phyloP scores from a whole-genome alignment of 1,140 invertebrate species.

The Meloidogyne hapla region DNA sequence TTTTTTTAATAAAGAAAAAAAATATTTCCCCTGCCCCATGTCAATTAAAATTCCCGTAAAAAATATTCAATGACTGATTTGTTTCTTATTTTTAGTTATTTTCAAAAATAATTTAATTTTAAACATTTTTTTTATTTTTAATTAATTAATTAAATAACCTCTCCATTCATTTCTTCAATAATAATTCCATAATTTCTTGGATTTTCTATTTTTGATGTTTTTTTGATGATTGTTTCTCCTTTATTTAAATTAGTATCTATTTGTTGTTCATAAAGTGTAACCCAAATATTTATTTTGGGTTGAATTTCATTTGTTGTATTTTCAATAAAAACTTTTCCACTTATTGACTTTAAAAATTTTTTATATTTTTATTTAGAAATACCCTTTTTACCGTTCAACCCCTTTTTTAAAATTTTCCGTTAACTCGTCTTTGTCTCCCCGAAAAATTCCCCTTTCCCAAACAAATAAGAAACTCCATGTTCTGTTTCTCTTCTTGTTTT shows the following conservation, averaged over 20 bases:
- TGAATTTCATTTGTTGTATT: not conserved
- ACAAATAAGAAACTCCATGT: too few species aligned
- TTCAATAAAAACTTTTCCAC: not conserved
- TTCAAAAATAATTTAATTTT: constrained; percentile 6
- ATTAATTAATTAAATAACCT: not conserved
- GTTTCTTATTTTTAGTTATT: too few species aligned
- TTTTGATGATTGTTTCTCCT: not conserved
- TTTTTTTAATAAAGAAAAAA: too few species aligned
- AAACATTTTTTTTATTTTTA: not conserved
- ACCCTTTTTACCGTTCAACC: too few species aligned
- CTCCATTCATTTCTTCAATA: constrained; percentile 13
- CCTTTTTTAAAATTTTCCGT: too few species aligned
- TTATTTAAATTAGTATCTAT: not conserved
- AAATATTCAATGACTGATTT: too few species aligned
- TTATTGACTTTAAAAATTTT: constrained; percentile 17
- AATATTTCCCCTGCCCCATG: too few species aligned
- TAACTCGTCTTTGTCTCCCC: too few species aligned
- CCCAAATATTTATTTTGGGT: constrained; percentile 4
- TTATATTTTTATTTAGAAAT: not conserved
- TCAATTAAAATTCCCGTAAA: too few species aligned
- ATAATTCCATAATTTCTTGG: constrained; percentile 9
- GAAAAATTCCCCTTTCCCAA: too few species aligned
- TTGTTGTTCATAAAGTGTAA: constrained; percentile 8
- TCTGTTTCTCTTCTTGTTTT: too few species aligned
- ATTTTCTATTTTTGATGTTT: not conserved